Percentiles rank a stretch among this genome's conserved stretches.
These are phyloP conservation scores for Myrmecophaga tridactyla DNA, from an alignment of 2,113 vertebrate genomes.

Conservation along the genomic window DNA sequence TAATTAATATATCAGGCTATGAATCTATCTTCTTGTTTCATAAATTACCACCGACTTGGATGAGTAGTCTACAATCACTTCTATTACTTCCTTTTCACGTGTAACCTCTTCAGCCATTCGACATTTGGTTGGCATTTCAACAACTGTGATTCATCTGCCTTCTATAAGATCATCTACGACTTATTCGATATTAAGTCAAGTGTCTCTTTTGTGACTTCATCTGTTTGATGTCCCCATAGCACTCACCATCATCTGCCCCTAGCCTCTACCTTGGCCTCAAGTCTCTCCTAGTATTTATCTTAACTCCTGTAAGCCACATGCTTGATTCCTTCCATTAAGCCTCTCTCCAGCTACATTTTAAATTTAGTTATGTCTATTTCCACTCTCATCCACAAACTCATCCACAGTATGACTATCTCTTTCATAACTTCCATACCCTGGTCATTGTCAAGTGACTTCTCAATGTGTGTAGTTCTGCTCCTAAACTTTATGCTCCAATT, in stretches of 20 bases:
- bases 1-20: background rate
- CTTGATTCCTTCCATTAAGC: background rate
- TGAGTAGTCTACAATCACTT: background rate
- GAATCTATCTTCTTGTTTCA: background rate
- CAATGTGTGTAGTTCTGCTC: background rate
- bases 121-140: constrained; percentile 2
- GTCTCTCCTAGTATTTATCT: background rate
- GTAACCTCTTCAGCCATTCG: background rate
- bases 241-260: background rate
- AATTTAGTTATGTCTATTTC: background rate
- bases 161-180: background rate
- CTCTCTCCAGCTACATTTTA: background rate
- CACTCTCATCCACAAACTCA: background rate
- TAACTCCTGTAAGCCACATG: background rate
- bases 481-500: background rate
- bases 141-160: background rate
- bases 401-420: background rate
- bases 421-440: background rate
- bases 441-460: background rate
- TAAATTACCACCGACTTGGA: background rate
- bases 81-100: background rate
- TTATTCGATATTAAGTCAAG: background rate
- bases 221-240: background rate
- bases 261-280: background rate
- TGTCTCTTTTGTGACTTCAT: background rate